Percentiles rank a stretch among this genome's conserved stretches.
Conservation (phyloP, 2,113 vertebrate species). For the Prionailurus viverrinus region DNA sequence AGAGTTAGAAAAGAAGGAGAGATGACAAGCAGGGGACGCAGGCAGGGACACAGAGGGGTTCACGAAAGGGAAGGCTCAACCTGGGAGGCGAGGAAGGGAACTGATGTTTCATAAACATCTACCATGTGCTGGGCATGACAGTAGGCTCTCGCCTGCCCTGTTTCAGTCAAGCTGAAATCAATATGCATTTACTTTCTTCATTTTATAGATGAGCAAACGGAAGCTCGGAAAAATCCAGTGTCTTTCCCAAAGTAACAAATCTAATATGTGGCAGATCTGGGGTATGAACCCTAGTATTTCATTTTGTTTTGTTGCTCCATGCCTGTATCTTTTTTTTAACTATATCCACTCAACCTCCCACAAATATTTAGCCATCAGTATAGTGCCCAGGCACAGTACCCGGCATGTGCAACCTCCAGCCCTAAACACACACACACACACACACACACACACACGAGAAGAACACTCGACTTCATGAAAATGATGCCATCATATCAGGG, state of each 20-base stretch:
- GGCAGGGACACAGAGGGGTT: background rate
- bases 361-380: background rate
- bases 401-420: background rate
- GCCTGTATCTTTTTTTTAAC: background rate
- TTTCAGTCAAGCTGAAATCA: background rate
- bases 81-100: background rate
- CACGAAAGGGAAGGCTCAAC: background rate
- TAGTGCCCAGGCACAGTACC: no score
- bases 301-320: background rate
- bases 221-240: slow-evolving; percentile 28
- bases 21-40: background rate
- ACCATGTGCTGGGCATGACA: background rate
- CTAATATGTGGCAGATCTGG: background rate
- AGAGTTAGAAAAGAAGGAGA: background rate
- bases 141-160: background rate
- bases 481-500: background rate
- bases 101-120: background rate
- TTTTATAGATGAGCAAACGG: background rate
- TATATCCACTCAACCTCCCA: background rate
- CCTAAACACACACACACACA: background rate
- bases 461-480: background rate
- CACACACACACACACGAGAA: no score
- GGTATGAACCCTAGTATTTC: background rate
- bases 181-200: background rate
- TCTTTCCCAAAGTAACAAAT: slow-evolving; percentile 31